Evolutionary conservation across 2,888 invertebrate species (phyloP).

Genomic region (Mythimna ferrago): DNA sequence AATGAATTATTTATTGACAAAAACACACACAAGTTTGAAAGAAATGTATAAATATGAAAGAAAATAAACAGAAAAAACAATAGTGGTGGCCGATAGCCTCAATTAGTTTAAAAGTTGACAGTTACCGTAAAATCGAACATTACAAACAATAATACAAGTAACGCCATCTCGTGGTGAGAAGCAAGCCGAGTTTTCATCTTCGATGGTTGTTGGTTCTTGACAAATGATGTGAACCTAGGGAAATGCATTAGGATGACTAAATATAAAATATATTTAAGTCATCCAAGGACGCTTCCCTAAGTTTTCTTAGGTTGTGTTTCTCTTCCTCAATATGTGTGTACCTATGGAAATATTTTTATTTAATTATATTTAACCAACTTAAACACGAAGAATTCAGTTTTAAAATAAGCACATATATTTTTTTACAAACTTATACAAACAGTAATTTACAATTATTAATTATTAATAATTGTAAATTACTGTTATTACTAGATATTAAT

Average conservation of each 20-base stretch:
- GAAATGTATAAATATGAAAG: too few relatives aligned
- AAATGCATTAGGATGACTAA: neutral
- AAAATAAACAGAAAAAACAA: too few relatives aligned
- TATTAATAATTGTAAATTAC: too few relatives aligned
- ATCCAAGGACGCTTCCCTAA: neutral
- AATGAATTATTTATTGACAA: too few relatives aligned
- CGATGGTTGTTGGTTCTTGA: neutral
- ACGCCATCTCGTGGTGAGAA: neutral
- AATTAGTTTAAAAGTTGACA: too few relatives aligned
- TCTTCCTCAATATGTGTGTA: neutral
- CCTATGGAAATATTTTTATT: too few relatives aligned
- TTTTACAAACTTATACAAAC: neutral
- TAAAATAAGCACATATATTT: neutral
- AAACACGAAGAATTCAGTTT: neutral
- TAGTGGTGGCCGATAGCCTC: too few relatives aligned
- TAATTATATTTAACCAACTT: too few relatives aligned
- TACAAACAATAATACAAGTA: neutral
- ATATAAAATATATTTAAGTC: neutral
- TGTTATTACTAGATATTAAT: too few relatives aligned
- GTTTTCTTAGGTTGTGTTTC: neutral
- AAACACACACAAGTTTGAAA: too few relatives aligned
- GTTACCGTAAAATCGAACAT: neutral
- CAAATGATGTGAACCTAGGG: neutral
- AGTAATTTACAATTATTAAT: too few relatives aligned
- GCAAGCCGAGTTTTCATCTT: neutral